A percentile compares a stretch with the other conserved stretches of the same genome.
Evolutionary conservation across 2,113 vertebrate genomes (phyloP).

Genomic region (Entelurus aequoreus): DNA sequence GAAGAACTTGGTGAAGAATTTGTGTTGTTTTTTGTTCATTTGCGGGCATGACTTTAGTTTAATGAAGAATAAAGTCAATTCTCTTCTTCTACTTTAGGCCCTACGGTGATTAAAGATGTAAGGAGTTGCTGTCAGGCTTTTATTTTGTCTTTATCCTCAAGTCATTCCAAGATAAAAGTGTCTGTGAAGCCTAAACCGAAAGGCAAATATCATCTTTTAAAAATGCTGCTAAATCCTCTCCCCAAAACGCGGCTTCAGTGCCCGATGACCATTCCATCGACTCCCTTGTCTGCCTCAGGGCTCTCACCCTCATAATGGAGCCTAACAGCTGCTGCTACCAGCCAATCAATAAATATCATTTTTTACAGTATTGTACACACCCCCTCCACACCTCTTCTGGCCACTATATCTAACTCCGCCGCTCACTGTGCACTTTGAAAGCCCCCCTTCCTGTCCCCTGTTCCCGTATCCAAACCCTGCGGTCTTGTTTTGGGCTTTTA

Average conservation of each 20-base stretch:
- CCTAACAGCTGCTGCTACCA: slow-evolving; percentile 64
- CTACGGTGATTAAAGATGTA: slow-evolving; percentile 38
- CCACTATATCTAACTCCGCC: slow-evolving; percentile 24
- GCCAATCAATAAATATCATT: slow-evolving; percentile 74
- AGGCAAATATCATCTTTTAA: not conserved
- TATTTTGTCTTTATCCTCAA: slow-evolving; percentile 47
- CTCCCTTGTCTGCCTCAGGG: slow-evolving; percentile 46
- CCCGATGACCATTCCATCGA: slow-evolving; percentile 42
- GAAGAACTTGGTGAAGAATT: not conserved
- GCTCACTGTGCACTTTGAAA: slow-evolving; percentile 28
- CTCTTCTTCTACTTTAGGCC: slow-evolving; percentile 44
- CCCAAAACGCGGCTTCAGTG: slow-evolving; percentile 24
- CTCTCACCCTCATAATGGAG: slow-evolving; percentile 65
- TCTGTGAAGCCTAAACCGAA: slow-evolving; percentile 2
- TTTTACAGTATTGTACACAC: slow-evolving; percentile 45
- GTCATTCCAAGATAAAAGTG: slow-evolving; percentile 56
- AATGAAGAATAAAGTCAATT: slow-evolving; percentile 12
- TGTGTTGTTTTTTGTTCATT: too few species aligned
- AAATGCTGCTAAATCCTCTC: not conserved
- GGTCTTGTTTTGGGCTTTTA: slow-evolving; percentile 72
- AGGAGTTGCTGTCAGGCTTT: slow-evolving; percentile 45
- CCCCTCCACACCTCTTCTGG: slow-evolving; percentile 27
- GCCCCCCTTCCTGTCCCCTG: slow-evolving; percentile 10
- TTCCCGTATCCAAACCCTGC: slow-evolving; percentile 71
- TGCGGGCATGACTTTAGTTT: too few species aligned